A percentile compares a stretch with the other conserved stretches of the same genome.
phyloP scores from a whole-genome alignment of 2,888 invertebrate species.

The Rotaria magnacalcarata region DNA sequence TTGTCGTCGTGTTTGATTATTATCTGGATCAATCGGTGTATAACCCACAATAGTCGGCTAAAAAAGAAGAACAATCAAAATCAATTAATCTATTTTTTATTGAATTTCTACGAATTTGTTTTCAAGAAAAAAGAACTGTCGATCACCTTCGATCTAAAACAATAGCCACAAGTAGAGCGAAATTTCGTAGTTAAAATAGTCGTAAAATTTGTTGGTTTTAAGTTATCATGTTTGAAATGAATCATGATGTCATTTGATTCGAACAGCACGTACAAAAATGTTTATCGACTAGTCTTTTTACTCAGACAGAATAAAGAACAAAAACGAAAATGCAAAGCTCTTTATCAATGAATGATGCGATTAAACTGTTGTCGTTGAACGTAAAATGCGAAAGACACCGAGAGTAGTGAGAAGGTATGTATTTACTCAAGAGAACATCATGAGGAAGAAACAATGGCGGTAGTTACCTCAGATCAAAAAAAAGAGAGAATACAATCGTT shows the following conservation, averaged over 20 bases:
- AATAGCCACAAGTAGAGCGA: not conserved
- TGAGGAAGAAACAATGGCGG: not conserved
- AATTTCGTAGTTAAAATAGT: not conserved
- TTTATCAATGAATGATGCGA: not conserved
- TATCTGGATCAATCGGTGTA: not conserved
- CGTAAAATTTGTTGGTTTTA: not conserved
- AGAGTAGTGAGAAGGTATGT: not conserved
- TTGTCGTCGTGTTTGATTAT: not conserved
- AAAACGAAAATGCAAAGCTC: not conserved
- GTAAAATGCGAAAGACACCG: not conserved
- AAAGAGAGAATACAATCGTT: not conserved
- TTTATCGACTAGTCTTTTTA: not conserved
- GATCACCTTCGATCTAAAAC: slow-evolving; percentile 4
- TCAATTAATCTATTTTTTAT: not conserved
- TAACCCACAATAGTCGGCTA: slow-evolving; percentile 24
- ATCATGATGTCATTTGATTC: not conserved
- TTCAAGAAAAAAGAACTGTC: not conserved
- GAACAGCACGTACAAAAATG: not conserved
- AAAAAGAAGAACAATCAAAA: not conserved
- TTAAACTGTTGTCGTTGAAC: not conserved
- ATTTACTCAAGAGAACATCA: not conserved
- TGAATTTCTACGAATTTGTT: too few species aligned
- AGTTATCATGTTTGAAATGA: not conserved
- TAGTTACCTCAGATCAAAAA: not conserved
- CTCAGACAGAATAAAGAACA: not conserved